phyloP scores from a whole-genome alignment of 2,888 invertebrate genomes.

The Linnaemya tessellans region DNA sequence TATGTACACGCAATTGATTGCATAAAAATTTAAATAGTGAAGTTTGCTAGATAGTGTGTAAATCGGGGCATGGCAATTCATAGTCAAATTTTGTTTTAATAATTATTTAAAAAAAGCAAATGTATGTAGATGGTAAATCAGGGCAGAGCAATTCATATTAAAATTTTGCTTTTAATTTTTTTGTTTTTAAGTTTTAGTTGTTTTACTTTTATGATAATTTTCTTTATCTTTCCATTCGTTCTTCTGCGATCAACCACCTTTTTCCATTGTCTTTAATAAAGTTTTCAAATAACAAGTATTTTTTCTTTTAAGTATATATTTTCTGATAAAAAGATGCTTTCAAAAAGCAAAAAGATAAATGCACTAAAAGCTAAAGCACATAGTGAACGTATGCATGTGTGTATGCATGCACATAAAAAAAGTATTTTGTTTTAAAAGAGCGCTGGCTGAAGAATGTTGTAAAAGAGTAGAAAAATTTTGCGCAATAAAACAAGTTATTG shows the following conservation, averaged over 20 bases:
- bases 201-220: background rate
- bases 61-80: too few relatives aligned
- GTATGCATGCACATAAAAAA: background rate
- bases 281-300: constrained; percentile 6
- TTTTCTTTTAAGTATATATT: background rate
- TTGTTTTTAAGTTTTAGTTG: background rate
- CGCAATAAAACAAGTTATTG: background rate
- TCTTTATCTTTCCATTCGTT: background rate
- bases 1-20: too few relatives aligned
- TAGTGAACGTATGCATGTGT: background rate
- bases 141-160: background rate
- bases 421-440: background rate
- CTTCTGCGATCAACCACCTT: constrained; percentile 3
- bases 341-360: background rate
- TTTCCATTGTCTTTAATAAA: background rate
- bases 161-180: background rate
- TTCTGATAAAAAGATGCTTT: background rate
- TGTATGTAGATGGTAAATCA: too few relatives aligned
- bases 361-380: background rate
- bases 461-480: background rate
- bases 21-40: too few relatives aligned
- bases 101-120: too few relatives aligned
- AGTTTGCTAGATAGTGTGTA: too few relatives aligned
- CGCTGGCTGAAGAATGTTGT: background rate
- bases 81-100: too few relatives aligned